A percentile compares a stretch with the other conserved stretches of the same genome.
Conservation (phyloP, 2,113 vertebrate genomes). For the Polypterus senegalus region DNA sequence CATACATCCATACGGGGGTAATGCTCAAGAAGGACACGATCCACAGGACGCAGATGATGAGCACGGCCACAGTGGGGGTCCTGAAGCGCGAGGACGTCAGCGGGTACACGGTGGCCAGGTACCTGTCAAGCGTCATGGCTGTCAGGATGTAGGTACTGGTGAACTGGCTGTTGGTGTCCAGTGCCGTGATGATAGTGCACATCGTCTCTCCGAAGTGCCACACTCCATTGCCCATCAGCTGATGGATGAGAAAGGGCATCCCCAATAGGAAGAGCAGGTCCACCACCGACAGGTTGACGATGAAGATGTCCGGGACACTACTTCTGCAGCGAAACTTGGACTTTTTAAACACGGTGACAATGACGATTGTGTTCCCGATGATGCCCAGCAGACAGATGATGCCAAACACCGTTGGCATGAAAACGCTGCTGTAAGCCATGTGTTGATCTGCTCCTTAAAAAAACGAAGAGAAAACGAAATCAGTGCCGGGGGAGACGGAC, state of each 20-base stretch:
- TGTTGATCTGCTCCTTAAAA: background rate
- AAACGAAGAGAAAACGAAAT: background rate
- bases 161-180: slow-evolving; percentile 41
- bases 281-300: slow-evolving; percentile 35
- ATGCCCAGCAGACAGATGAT: slow-evolving; percentile 45
- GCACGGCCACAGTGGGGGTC: slow-evolving; percentile 26
- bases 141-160: slow-evolving; percentile 40
- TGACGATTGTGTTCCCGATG: slow-evolving; percentile 37
- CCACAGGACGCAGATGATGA: slow-evolving; percentile 23
- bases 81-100: slow-evolving; percentile 30
- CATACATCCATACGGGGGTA: slow-evolving; percentile 33
- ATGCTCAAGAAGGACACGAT: slow-evolving; percentile 34
- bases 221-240: slow-evolving; percentile 34
- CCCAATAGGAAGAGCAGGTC: slow-evolving; percentile 37
- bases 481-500: background rate
- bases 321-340: slow-evolving; percentile 36
- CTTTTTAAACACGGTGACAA: slow-evolving; percentile 47
- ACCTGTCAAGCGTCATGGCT: slow-evolving; percentile 29
- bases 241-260: slow-evolving; percentile 41
- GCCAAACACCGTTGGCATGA: slow-evolving; percentile 44
- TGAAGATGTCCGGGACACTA: slow-evolving; percentile 37
- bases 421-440: slow-evolving; percentile 29
- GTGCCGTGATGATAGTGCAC: slow-evolving; percentile 33
- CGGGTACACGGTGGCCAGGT: slow-evolving; percentile 31
- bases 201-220: slow-evolving; percentile 30